These are phyloP conservation scores for Harpegnathos saltator DNA, from an alignment of 1,140 invertebrate genomes.

Conservation along the genomic window DNA sequence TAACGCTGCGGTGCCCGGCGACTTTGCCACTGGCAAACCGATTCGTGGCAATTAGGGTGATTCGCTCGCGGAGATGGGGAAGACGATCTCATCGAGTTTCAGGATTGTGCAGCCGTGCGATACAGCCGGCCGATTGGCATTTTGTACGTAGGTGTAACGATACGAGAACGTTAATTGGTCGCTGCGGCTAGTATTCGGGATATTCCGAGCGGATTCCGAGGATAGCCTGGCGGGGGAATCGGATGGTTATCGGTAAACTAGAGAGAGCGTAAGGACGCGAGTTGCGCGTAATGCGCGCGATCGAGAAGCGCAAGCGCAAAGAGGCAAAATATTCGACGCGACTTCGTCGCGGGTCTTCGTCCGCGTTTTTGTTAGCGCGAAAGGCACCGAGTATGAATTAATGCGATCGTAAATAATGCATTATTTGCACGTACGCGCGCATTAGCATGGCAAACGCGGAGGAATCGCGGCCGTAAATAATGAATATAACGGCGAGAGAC, in stretches of 20 bases:
- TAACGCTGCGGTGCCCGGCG: slow-evolving; percentile 24
- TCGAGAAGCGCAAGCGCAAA: not conserved
- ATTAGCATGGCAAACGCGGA: slow-evolving; percentile 26
- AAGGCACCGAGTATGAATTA: slow-evolving; percentile 32
- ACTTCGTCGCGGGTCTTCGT: no score
- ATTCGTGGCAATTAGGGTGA: slow-evolving; percentile 51
- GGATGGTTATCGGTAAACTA: not conserved
- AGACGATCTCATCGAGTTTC: slow-evolving; percentile 58
- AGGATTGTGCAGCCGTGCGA: slow-evolving; percentile 1
- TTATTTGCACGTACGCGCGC: slow-evolving; percentile 16
- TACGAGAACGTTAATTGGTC: slow-evolving; percentile 52
- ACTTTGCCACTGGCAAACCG: slow-evolving; percentile 32
- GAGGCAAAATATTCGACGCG: not conserved
- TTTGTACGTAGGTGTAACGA: slow-evolving; percentile 40
- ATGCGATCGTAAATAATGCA: slow-evolving; percentile 32
- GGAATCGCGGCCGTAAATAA: slow-evolving; percentile 29
- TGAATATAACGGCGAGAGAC: slow-evolving; percentile 9
- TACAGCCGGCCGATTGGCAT: slow-evolving; percentile 30
- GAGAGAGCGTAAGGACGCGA: no score
- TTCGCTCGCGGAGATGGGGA: slow-evolving; percentile 33
- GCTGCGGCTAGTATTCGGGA: not conserved
- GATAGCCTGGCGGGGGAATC: not conserved
- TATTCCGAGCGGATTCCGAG: slow-evolving; percentile 14
- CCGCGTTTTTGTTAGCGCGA: not conserved
- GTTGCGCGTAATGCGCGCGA: no score